Evolutionary conservation across 2,797 vertebrate species (phyloP).

Genomic region (Ctenochaetus hawaiiensis): DNA sequence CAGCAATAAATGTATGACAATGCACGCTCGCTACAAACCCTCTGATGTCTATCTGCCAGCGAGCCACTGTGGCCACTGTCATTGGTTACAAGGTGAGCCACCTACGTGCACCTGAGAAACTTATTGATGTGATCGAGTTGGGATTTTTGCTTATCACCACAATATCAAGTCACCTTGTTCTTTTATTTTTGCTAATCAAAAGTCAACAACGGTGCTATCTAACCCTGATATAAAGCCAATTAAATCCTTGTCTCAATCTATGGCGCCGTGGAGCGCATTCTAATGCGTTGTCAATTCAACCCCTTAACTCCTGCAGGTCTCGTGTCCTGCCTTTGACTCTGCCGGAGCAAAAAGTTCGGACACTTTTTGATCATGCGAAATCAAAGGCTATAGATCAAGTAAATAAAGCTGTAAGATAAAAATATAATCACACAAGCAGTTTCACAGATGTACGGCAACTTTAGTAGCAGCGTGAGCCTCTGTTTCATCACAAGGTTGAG

Average conservation of each 20-base stretch:
- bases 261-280: conserved; percentile 48
- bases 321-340: background rate
- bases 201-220: conserved; percentile 73
- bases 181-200: conserved; percentile 71
- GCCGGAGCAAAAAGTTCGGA: conserved; percentile 6
- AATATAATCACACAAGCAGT: background rate
- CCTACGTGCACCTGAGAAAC: conserved; percentile 37
- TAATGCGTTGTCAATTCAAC: conserved; percentile 57
- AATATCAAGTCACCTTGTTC: conserved; percentile 83
- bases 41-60: conserved; percentile 59
- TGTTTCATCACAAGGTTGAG: conserved; percentile 67
- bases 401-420: background rate
- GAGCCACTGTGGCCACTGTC: conserved; percentile 54
- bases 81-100: conserved; percentile 76
- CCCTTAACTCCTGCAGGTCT: conserved; percentile 30
- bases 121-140: conserved; percentile 76
- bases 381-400: background rate
- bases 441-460: conserved; percentile 2
- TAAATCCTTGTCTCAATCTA: conserved; percentile 74
- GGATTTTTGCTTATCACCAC: conserved; percentile 79
- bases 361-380: background rate
- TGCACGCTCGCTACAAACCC: conserved; percentile 28
- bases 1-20: conserved; percentile 67
- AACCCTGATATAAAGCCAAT: conserved; percentile 77
- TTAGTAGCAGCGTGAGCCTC: conserved; percentile 5